Evolutionary conservation across 2,113 vertebrate species (phyloP).

Genomic region (Helogale parvula): DNA sequence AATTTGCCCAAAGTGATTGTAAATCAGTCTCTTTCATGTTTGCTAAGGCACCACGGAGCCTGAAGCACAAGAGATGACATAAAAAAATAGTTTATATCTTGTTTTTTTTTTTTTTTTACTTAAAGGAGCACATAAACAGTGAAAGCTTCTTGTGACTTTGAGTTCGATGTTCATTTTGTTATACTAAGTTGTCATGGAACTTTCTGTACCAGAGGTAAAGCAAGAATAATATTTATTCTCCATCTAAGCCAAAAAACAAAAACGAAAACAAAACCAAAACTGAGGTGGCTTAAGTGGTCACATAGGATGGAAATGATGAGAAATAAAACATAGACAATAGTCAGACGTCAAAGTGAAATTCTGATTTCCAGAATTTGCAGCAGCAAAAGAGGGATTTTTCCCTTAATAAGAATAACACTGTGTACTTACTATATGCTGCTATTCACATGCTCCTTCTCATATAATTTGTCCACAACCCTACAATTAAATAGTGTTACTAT

Average conservation of each 20-base stretch:
- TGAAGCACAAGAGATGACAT: constrained; percentile 41
- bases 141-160: constrained; percentile 30
- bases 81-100: constrained; percentile 57
- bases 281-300: background rate
- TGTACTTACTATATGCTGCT: background rate
- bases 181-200: background rate
- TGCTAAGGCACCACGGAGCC: constrained; percentile 32
- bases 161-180: constrained; percentile 15
- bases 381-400: background rate
- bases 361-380: background rate
- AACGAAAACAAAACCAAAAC: background rate
- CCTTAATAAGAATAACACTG: background rate
- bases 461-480: background rate
- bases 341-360: background rate
- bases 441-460: background rate
- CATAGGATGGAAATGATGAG: background rate
- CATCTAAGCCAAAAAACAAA: background rate
- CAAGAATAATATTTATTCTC: constrained; percentile 9
- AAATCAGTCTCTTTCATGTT: constrained; percentile 65
- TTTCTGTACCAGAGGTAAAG: background rate
- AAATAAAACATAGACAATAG: background rate
- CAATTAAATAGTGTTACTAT: background rate
- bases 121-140: constrained; percentile 44
- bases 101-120: constrained; percentile 58
- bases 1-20: constrained; percentile 46